A percentile compares a stretch with the other conserved stretches of the same genome.
phyloP scores from a whole-genome alignment of 1,140 invertebrate species.

The Theocolax elegans region DNA sequence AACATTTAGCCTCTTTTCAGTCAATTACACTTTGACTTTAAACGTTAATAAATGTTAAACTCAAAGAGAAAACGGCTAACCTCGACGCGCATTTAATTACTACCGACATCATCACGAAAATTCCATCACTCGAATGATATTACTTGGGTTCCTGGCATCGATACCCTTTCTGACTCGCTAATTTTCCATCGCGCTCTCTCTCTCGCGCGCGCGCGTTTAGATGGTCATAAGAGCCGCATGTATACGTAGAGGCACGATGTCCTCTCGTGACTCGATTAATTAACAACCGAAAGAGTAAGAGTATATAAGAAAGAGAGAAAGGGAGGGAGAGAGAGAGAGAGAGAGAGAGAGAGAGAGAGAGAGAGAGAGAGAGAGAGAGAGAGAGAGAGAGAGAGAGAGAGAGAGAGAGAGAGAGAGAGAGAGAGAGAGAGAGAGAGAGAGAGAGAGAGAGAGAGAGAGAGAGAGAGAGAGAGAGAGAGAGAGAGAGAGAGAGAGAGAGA shows the following conservation, averaged over 20 bases:
- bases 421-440: too few species aligned
- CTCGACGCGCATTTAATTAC: conserved; percentile 22
- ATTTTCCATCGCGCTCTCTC: conserved; percentile 20
- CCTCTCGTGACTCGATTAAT: conserved; percentile 40
- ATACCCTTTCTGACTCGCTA: conserved; percentile 31
- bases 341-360: conserved; percentile 41
- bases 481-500: too few species aligned
- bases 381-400: too few species aligned
- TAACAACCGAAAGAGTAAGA: conserved; percentile 25
- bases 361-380: too few species aligned
- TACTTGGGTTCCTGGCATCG: conserved; percentile 10
- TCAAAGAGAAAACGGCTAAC: too few species aligned
- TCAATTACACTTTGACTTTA: conserved; percentile 7
- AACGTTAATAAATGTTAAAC: neutral
- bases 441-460: too few species aligned
- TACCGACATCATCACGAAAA: conserved; percentile 21
- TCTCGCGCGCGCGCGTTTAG: neutral
- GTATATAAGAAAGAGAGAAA: conserved; percentile 43
- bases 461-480: too few species aligned
- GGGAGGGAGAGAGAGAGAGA: conserved; percentile 43
- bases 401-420: too few species aligned
- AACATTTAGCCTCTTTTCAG: conserved; percentile 7
- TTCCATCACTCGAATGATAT: neutral
- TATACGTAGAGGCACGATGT: neutral
- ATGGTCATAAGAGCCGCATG: neutral